Conservation (phyloP, 53 echinoderm and acorn worm genomes). For the Luidia sarsii region DNA sequence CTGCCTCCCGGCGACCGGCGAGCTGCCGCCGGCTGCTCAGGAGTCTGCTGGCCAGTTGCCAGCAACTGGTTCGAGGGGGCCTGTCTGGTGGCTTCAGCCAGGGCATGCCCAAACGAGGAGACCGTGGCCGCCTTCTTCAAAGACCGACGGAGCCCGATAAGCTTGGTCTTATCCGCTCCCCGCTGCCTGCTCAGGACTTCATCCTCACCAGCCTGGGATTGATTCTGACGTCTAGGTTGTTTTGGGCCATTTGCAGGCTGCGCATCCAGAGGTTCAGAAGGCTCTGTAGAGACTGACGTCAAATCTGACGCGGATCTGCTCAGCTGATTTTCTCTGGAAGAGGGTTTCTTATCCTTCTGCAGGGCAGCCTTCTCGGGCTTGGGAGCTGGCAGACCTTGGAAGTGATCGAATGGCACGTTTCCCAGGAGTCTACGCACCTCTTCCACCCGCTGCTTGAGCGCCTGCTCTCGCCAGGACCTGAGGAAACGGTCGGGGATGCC, state of each 20-base stretch:
- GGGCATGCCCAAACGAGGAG: constrained; percentile 48
- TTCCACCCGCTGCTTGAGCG: constrained; percentile 65
- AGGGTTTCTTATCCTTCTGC: constrained; percentile 29
- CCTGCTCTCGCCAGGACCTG: constrained; percentile 78
- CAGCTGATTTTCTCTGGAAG: neutral
- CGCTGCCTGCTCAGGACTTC: constrained; percentile 30
- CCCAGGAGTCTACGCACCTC: constrained; percentile 68
- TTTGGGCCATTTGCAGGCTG: neutral
- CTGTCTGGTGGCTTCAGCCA: constrained; percentile 31
- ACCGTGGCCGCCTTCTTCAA: constrained; percentile 66
- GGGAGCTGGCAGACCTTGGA: constrained; percentile 29
- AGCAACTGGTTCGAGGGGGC: constrained; percentile 16
- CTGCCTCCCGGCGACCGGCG: constrained; percentile 27
- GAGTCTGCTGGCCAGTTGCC: neutral
- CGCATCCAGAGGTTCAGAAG: neutral
- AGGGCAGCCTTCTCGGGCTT: constrained; percentile 9
- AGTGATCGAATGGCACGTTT: neutral
- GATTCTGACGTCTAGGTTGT: no score
- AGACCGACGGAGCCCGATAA: constrained; percentile 30
- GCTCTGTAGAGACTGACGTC: neutral
- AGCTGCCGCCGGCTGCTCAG: neutral
- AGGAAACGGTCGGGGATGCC: constrained; percentile 92
- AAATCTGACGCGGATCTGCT: neutral
- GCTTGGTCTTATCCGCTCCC: constrained; percentile 37
- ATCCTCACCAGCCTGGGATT: constrained; percentile 7